Evolutionary conservation across 1,140 invertebrate species (phyloP).

Genomic region (Chelonus insularis): DNA sequence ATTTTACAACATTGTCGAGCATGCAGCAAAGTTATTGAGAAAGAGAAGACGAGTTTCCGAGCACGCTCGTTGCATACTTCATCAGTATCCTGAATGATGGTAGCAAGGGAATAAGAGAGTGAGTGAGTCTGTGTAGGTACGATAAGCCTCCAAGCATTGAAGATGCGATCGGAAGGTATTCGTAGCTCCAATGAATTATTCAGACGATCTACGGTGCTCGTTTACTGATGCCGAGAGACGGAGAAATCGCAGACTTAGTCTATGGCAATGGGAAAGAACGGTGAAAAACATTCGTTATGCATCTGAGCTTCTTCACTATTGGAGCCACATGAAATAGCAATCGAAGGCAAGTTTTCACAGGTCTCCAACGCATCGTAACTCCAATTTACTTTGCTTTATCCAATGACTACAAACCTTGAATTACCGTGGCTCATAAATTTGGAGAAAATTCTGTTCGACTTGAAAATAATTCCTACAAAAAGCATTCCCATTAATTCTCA

Average conservation of each 20-base stretch:
- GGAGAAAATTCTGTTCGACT: too few species aligned
- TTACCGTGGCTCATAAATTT: background rate
- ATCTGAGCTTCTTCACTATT: slow-evolving; percentile 12
- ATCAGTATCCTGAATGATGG: slow-evolving; percentile 15
- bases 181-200: slow-evolving; percentile 26
- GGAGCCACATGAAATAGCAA: slow-evolving; percentile 11
- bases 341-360: background rate
- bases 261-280: background rate
- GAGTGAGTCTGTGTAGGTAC: slow-evolving; percentile 1
- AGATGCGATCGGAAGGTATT: slow-evolving; percentile 21
- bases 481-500: too few species aligned
- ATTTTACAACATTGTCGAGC: background rate
- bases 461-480: too few species aligned
- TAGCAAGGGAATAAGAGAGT: slow-evolving; percentile 4
- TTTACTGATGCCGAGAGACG: slow-evolving; percentile 21
- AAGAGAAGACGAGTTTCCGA: background rate
- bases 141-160: slow-evolving; percentile 7
- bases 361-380: slow-evolving; percentile 1
- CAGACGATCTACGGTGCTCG: slow-evolving; percentile 21
- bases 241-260: background rate
- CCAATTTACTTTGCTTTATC: slow-evolving; percentile 4
- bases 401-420: background rate
- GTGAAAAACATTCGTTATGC: slow-evolving; percentile 21
- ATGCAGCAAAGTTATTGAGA: slow-evolving; percentile 6
- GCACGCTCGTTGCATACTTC: slow-evolving; percentile 5